phyloP scores from a whole-genome alignment of 2,113 vertebrate genomes.

The Excalfactoria chinensis region DNA sequence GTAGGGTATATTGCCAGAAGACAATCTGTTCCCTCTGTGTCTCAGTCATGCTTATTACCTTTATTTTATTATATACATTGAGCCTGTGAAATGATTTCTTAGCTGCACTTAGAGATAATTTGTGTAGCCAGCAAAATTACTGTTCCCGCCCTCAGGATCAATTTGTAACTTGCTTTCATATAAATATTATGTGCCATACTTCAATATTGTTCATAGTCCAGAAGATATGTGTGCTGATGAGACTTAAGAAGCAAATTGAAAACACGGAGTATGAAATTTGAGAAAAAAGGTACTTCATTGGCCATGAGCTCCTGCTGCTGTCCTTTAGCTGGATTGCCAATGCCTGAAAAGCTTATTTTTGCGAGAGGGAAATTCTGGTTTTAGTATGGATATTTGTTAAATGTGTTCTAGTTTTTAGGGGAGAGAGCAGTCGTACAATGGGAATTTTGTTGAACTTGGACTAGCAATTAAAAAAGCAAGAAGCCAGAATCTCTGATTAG shows the following conservation, averaged over 20 bases:
- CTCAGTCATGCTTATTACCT: conserved; percentile 64
- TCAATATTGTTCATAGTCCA: conserved; percentile 47
- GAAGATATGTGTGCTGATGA: conserved; percentile 20
- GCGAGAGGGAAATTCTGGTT: neutral
- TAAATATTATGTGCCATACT: conserved; percentile 53
- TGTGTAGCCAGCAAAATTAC: conserved; percentile 63
- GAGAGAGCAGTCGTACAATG: neutral
- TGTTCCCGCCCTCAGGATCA: conserved; percentile 50
- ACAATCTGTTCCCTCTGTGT: conserved; percentile 66
- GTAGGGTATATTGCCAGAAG: conserved; percentile 42
- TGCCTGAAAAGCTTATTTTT: neutral
- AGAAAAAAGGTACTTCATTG: conserved; percentile 40
- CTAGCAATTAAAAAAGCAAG: neutral
- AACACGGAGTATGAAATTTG: conserved; percentile 15
- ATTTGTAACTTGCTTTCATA: conserved; percentile 48
- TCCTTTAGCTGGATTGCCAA: neutral
- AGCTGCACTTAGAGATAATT: conserved; percentile 60
- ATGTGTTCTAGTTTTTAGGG: neutral
- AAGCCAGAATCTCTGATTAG: neutral
- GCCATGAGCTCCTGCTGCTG: neutral
- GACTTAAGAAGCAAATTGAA: conserved; percentile 47
- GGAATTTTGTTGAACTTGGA: neutral
- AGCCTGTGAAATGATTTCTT: conserved; percentile 59
- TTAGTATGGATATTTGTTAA: neutral
- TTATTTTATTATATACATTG: conserved; percentile 60